phyloP scores from a whole-genome alignment of 1,140 invertebrate genomes.

The Rhynchophorus ferrugineus region DNA sequence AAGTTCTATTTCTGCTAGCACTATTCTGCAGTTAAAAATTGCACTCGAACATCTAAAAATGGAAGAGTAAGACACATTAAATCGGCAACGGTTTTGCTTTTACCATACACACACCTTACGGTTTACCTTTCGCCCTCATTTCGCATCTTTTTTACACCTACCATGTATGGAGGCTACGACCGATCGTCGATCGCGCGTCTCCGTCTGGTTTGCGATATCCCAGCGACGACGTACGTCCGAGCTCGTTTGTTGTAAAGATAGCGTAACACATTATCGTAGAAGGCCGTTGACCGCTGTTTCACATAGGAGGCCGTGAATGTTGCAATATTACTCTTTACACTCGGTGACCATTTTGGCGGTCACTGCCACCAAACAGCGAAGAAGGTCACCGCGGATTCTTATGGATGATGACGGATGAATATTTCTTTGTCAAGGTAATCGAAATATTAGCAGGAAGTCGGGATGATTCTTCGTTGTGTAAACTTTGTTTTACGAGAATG shows the following conservation, averaged over 20 bases:
- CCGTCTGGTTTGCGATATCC: background rate
- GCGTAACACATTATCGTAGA: slow-evolving; percentile 36
- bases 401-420: background rate
- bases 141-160: slow-evolving; percentile 39
- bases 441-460: no score
- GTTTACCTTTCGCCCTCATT: slow-evolving; percentile 41
- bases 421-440: background rate
- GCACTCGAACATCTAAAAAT: background rate
- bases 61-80: background rate
- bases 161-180: slow-evolving; percentile 25
- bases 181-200: slow-evolving; percentile 2
- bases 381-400: slow-evolving; percentile 4
- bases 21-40: no score
- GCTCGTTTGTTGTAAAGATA: slow-evolving; percentile 25
- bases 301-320: slow-evolving; percentile 18
- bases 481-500: no score
- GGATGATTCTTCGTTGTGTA: no score
- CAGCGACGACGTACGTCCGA: slow-evolving; percentile 20
- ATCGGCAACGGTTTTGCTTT: background rate
- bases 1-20: no score
- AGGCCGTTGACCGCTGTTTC: slow-evolving; percentile 31
- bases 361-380: slow-evolving; percentile 15
- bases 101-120: slow-evolving; percentile 33
- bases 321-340: slow-evolving; percentile 22
- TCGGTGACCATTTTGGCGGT: slow-evolving; percentile 27